phyloP scores from a whole-genome alignment of 2,888 invertebrate species.

The Caenorhabditis angaria region DNA sequence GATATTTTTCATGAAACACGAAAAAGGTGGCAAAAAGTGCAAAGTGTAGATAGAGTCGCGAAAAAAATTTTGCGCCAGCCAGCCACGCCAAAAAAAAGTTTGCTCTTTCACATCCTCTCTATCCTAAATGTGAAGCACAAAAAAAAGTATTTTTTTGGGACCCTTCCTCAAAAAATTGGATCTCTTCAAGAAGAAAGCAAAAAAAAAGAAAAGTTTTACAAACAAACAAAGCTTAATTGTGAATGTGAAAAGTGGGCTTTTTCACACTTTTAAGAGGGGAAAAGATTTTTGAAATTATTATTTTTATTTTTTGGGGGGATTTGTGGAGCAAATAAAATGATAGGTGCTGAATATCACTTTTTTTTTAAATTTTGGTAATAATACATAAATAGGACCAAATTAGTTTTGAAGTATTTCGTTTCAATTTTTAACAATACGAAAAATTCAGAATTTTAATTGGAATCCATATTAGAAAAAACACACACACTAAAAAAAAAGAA shows the following conservation, averaged over 20 bases:
- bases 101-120: conserved; percentile 2
- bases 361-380: no score
- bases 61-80: conserved; percentile 1
- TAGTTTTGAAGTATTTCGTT: no score
- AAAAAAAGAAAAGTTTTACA: conserved; percentile 4
- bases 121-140: neutral
- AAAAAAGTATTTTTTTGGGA: neutral
- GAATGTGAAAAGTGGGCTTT: neutral
- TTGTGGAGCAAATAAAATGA: no score
- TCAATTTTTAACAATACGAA: no score
- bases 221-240: neutral
- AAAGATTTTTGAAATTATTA: no score
- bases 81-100: no score
- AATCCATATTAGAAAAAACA: neutral
- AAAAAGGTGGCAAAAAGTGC: neutral
- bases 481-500: neutral
- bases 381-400: no score
- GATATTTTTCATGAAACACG: no score
- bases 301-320: no score
- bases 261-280: no score
- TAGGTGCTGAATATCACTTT: no score
- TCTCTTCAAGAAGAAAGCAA: no score
- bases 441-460: neutral
- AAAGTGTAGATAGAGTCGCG: neutral
- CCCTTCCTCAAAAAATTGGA: neutral